These are phyloP conservation scores for Zonotrichia albicollis DNA, from an alignment of 2,797 vertebrate species.

Conservation along the genomic window DNA sequence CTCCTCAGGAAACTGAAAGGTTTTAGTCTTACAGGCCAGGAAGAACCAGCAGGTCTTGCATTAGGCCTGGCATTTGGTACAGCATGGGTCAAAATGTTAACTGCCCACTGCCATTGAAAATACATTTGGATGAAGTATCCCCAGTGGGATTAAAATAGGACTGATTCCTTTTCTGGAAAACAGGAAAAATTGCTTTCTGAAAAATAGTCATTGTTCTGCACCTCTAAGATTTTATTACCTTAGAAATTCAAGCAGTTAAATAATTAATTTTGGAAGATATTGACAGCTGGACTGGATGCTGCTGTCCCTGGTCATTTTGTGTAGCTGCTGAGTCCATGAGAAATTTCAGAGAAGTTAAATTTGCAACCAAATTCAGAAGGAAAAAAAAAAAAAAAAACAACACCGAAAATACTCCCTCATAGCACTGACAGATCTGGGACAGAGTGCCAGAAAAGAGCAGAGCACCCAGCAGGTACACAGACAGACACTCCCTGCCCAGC, in stretches of 20 bases:
- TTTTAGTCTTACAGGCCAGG: neutral
- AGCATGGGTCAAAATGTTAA: neutral
- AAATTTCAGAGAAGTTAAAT: neutral
- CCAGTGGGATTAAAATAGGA: neutral
- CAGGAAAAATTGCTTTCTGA: neutral
- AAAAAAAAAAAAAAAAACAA: fast-evolving
- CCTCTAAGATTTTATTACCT: neutral
- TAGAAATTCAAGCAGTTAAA: neutral
- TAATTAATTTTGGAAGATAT: neutral
- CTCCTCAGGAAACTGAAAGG: neutral
- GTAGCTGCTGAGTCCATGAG: neutral
- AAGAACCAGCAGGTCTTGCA: neutral
- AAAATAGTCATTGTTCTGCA: neutral
- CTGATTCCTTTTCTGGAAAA: neutral
- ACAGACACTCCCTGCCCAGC: fast-evolving
- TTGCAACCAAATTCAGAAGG: neutral
- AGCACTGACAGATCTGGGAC: neutral
- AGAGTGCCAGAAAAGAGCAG: neutral
- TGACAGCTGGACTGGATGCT: neutral
- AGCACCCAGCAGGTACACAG: fast-evolving
- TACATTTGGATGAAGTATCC: neutral
- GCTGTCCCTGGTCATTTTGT: neutral
- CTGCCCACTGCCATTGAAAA: neutral
- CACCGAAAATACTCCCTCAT: neutral
- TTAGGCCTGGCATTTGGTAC: neutral